A percentile compares a stretch with the other conserved stretches of the same genome.
These are phyloP conservation scores for Disparrhopalites patrizii DNA, from an alignment of 2,888 invertebrate genomes.

Conservation along the genomic window DNA sequence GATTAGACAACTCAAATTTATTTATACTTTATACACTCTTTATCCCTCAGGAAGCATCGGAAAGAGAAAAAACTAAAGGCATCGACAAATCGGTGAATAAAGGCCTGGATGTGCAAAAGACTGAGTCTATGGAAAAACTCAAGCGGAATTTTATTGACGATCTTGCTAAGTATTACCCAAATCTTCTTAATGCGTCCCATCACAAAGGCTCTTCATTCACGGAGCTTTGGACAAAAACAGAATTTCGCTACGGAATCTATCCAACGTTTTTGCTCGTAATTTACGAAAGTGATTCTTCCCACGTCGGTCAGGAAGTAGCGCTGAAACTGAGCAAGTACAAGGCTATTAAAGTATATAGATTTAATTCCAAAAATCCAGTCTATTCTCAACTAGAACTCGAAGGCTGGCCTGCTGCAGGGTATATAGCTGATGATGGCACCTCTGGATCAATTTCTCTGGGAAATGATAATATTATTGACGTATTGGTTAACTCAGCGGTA, in stretches of 20 bases:
- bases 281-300: conserved; percentile 51
- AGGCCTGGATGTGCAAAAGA: conserved; percentile 30
- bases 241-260: background rate
- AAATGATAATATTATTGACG: conserved; percentile 35
- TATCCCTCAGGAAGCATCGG: conserved; percentile 14
- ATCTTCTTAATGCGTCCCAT: conserved; percentile 17
- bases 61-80: conserved; percentile 23
- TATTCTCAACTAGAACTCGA: conserved; percentile 34
- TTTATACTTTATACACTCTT: background rate
- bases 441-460: conserved; percentile 29
- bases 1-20: too few species aligned
- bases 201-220: background rate
- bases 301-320: conserved; percentile 63
- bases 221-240: conserved; percentile 56
- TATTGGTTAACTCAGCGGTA: conserved; percentile 14
- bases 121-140: conserved; percentile 36
- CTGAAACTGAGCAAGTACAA: conserved; percentile 50
- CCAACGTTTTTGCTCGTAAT: conserved; percentile 21
- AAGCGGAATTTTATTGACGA: conserved; percentile 36
- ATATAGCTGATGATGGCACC: conserved; percentile 23
- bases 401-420: conserved; percentile 46
- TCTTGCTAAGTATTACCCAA: conserved; percentile 32
- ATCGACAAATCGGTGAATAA: conserved; percentile 28
- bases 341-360: conserved; percentile 34
- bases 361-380: conserved; percentile 33